Percentiles rank a stretch among this genome's conserved stretches.
Conservation (phyloP, 2,113 vertebrate genomes). For the Puffinus mauretanicus region DNA sequence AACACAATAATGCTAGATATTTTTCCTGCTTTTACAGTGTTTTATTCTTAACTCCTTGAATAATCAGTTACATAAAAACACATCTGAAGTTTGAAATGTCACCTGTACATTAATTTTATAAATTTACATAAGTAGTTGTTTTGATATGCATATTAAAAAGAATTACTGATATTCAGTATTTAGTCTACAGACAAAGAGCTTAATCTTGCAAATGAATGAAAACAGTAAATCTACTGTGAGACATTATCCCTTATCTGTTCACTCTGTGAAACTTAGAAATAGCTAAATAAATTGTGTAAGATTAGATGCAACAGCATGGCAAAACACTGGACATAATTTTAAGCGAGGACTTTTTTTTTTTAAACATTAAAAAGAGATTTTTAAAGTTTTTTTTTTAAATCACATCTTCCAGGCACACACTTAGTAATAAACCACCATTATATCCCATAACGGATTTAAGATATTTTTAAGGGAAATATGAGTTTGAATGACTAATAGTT, state of each 20-base stretch:
- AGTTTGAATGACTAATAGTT: constrained; percentile 99
- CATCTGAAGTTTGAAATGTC: neutral
- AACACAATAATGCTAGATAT: neutral
- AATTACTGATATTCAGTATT: neutral
- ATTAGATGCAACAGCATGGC: constrained; percentile 27
- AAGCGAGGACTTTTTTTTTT: neutral
- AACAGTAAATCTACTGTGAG: neutral
- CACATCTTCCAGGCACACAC: constrained; percentile 66
- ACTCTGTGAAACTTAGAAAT: neutral
- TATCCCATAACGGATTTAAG: constrained; percentile 81
- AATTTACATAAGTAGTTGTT: neutral
- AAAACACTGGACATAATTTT: constrained; percentile 48
- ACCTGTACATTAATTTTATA: neutral
- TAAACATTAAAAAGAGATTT: neutral
- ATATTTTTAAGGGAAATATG: constrained; percentile 88
- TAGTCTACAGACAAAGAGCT: neutral
- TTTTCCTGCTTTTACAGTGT: neutral
- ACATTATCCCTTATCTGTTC: neutral
- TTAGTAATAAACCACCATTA: constrained; percentile 72
- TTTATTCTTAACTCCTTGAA: neutral
- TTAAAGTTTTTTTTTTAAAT: neutral
- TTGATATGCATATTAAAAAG: neutral
- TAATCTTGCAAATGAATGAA: neutral
- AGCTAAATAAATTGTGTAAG: neutral
- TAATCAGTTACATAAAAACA: neutral